phyloP scores from a whole-genome alignment of 2,797 vertebrate species.

The Pantherophis alleghaniensis region DNA sequence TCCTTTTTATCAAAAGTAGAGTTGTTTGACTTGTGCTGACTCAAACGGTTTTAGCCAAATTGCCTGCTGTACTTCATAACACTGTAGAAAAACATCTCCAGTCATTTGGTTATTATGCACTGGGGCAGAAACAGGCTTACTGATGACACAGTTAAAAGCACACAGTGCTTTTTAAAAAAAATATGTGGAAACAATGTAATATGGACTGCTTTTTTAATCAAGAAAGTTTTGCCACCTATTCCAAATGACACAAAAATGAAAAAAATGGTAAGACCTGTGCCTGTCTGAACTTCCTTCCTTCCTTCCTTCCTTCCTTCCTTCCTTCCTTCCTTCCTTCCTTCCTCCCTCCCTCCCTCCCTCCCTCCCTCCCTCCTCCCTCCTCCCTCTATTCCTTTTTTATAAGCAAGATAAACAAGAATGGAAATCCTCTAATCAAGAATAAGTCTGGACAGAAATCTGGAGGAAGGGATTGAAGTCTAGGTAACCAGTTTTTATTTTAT shows the following conservation, averaged over 20 bases:
- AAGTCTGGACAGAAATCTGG: background rate
- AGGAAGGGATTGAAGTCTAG: background rate
- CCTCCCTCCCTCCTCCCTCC: too few species aligned
- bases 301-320: too few species aligned
- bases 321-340: background rate
- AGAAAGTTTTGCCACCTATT: background rate
- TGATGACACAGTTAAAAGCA: background rate
- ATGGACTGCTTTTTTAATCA: background rate
- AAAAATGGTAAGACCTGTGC: background rate
- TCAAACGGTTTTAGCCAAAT: background rate
- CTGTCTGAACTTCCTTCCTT: background rate
- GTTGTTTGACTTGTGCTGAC: background rate
- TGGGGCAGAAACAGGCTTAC: background rate
- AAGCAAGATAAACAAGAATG: background rate
- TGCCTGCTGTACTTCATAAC: background rate
- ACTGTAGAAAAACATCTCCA: background rate
- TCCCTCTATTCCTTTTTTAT: background rate
- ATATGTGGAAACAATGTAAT: background rate
- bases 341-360: rapidly evolving
- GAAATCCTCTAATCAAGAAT: background rate
- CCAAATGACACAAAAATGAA: background rate
- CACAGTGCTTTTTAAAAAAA: background rate
- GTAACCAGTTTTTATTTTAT: background rate
- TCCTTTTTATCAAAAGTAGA: background rate
- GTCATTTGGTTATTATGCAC: background rate